Base-by-base conservation (phyloP, 2,888 invertebrate species). In the Nesidiocoris tenuis region DNA sequence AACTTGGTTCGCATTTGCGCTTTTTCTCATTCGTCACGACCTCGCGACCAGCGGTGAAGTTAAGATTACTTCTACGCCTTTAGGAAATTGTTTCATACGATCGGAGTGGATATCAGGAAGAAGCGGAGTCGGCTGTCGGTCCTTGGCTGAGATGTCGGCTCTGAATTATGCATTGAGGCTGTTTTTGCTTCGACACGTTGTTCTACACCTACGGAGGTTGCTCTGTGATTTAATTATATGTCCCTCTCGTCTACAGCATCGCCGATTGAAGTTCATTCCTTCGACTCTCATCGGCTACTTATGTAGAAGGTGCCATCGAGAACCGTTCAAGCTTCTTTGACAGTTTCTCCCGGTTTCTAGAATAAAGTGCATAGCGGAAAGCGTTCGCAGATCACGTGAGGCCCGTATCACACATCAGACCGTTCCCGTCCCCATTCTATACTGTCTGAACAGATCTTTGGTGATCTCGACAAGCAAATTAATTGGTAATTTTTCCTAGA, bases 121-220 rank as follows among this genome's bases (percentile, higher is more conserved):
- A 39, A 39, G 39, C 3, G 39, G 39, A 39, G 39, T 39, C 12
- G 39, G 12, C 3, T 39, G 39, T 39, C 39, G 39, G 39, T 39
- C 12, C 39, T 39, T 39, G 39, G 39, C 39, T 39, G 39, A 39
- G 39, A 39, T 39, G 57, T 18, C 24, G 24, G 70, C 23, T 59
- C 24, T 70, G 70, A 70, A 70, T 70, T 70, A 70, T 70, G 70
- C 70, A 70, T 70, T 57, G 70, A 23, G 59, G 59, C 70, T 70
- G 57, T 70, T 70, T 70, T 70, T 70, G 70, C 70, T 70, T 70
- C 70, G 59, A 70, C 70, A 70, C 70, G 70, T 70, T 70, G 70
- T 70, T 70, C 70, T 70, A 70, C 70, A 70, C 70, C 70, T 70
- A 70, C 70, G 25, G 70, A 70, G 70, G 57, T 70, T 70, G 70